Evolutionary conservation across 1,140 invertebrate genomes (phyloP).

Genomic region (Lepidotrigona ventralis): DNA sequence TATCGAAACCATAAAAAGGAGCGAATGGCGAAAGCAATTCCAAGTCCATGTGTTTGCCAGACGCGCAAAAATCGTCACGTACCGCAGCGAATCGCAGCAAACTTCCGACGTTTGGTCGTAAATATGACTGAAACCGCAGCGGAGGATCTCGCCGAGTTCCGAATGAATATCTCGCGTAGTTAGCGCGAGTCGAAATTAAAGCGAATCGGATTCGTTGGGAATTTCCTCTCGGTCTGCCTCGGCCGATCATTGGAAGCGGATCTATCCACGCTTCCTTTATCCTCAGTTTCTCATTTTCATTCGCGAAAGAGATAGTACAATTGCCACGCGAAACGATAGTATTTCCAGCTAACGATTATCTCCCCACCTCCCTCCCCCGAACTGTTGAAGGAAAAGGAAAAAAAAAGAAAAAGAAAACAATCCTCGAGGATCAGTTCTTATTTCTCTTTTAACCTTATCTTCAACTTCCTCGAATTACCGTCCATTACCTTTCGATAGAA

Average conservation of each 20-base stretch:
- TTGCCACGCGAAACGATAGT: constrained; percentile 12
- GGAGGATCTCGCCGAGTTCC: constrained; percentile 16
- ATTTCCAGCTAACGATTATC: constrained; percentile 58
- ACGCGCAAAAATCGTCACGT: neutral
- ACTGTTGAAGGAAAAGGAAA: neutral
- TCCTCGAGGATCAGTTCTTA: neutral
- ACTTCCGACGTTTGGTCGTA: neutral
- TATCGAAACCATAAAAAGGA: neutral
- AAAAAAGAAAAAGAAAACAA: neutral
- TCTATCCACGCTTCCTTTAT: neutral
- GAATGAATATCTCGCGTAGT: constrained; percentile 18
- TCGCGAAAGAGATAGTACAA: neutral
- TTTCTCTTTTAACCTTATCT: neutral
- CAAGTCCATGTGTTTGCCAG: too few relatives aligned
- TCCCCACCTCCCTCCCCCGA: neutral
- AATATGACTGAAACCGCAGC: neutral
- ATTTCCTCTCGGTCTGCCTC: neutral
- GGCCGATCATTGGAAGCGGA: constrained; percentile 9
- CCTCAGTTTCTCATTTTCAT: neutral
- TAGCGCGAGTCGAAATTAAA: neutral
- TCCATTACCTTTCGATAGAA: neutral
- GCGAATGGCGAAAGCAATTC: neutral
- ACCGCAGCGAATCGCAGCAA: neutral
- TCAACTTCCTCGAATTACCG: constrained; percentile 21
- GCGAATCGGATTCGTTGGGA: neutral